Evolutionary conservation across 2,113 vertebrate species (phyloP).

Genomic region (Morone chrysops): DNA sequence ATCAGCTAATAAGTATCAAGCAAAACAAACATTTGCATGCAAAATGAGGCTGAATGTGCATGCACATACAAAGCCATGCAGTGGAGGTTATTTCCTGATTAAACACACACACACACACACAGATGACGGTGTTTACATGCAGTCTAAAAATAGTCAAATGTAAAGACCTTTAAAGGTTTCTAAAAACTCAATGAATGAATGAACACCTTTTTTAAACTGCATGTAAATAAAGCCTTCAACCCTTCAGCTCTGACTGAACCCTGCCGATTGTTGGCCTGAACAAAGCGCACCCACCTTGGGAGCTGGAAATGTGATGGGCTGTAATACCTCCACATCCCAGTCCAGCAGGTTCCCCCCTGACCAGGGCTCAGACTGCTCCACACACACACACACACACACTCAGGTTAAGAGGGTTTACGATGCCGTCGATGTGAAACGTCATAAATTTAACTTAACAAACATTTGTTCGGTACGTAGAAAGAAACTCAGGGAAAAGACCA

Average conservation of each 20-base stretch:
- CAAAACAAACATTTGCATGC: slow-evolving; percentile 14
- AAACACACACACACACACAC: slow-evolving; percentile 3
- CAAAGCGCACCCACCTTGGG: slow-evolving; percentile 86
- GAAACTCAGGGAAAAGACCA: too few relatives aligned
- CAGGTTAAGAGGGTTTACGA: slow-evolving; percentile 11
- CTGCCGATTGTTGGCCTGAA: slow-evolving; percentile 9
- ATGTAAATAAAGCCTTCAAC: slow-evolving; percentile 23
- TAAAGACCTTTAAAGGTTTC: not conserved
- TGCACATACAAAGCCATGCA: not conserved
- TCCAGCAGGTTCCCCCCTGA: slow-evolving; percentile 90
- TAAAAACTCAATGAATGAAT: too few relatives aligned
- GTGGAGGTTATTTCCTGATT: not conserved
- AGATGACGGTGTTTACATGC: slow-evolving; percentile 39
- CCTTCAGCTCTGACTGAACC: not conserved
- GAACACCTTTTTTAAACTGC: not conserved
- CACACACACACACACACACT: slow-evolving; percentile 18
- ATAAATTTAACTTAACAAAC: too few relatives aligned
- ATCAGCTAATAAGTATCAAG: not conserved
- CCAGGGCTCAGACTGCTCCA: slow-evolving; percentile 87
- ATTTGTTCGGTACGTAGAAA: too few relatives aligned
- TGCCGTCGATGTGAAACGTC: not conserved
- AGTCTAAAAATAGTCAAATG: not conserved
- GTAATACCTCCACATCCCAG: slow-evolving; percentile 92
- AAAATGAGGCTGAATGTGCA: not conserved
- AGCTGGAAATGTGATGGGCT: slow-evolving; percentile 79